A percentile compares a stretch with the other conserved stretches of the same genome.
Evolutionary conservation across 2,888 invertebrate genomes (phyloP).

Genomic region (Crepidodera aurea): DNA sequence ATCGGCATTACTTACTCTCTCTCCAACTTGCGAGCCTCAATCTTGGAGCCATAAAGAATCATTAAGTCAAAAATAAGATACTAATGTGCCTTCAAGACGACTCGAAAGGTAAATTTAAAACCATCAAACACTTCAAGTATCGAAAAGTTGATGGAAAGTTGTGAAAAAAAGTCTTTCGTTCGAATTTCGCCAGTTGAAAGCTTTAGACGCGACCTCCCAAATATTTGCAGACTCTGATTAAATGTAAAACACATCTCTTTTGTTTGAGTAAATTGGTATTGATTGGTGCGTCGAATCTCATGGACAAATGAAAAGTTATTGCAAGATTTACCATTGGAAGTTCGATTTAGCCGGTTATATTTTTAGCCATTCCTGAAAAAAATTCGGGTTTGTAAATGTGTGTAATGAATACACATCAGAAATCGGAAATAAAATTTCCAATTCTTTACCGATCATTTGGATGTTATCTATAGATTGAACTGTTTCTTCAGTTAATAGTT

Average conservation of each 20-base stretch:
- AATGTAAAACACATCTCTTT: constrained; percentile 32
- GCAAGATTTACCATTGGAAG: neutral
- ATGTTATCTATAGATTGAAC: too few relatives aligned
- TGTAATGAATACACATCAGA: too few relatives aligned
- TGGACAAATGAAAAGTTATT: constrained; percentile 27
- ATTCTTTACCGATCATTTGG: too few relatives aligned
- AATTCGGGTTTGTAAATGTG: too few relatives aligned
- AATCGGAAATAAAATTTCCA: too few relatives aligned
- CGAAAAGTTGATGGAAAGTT: constrained; percentile 21
- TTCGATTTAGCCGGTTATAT: too few relatives aligned
- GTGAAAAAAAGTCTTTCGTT: constrained; percentile 7
- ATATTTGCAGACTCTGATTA: constrained; percentile 31
- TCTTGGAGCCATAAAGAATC: constrained; percentile 8
- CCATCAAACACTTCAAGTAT: constrained; percentile 22
- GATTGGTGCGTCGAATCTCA: constrained; percentile 18
- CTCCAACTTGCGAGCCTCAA: neutral
- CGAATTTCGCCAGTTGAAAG: constrained; percentile 19
- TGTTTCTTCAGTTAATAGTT: too few relatives aligned
- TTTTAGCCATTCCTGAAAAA: too few relatives aligned
- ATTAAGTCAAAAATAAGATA: constrained; percentile 24
- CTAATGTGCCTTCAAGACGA: constrained; percentile 17
- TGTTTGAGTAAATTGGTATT: constrained; percentile 28
- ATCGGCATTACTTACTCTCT: neutral
- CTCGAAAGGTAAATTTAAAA: constrained; percentile 25
- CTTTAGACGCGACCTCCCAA: constrained; percentile 23